phyloP scores from a whole-genome alignment of 2,888 invertebrate species.

The Cantharis nigra region DNA sequence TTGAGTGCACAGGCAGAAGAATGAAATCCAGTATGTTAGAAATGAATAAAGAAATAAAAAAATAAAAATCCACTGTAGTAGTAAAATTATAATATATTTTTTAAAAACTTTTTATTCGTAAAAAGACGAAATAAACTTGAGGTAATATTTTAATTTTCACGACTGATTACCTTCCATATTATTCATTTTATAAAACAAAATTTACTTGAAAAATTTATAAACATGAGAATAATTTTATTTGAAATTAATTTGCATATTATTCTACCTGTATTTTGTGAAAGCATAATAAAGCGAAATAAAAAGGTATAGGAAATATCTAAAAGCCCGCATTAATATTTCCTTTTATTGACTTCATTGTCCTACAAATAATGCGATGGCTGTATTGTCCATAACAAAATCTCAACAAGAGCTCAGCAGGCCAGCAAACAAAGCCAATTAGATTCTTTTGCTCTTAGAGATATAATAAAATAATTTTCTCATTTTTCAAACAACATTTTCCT shows the following conservation, averaged over 20 bases:
- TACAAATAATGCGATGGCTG: background rate
- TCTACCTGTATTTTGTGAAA: background rate
- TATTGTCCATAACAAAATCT: background rate
- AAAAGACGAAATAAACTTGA: background rate
- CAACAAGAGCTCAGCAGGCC: background rate
- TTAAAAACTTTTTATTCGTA: background rate
- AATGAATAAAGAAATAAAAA: too few species aligned
- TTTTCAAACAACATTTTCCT: background rate
- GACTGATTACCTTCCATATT: background rate
- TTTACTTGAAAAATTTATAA: background rate
- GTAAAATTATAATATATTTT: too few species aligned
- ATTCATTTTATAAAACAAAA: background rate
- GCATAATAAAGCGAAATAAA: background rate
- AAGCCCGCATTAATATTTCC: background rate
- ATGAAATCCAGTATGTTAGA: too few species aligned
- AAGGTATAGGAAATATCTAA: background rate
- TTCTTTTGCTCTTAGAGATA: background rate
- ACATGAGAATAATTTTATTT: background rate
- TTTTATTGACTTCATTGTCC: conserved; percentile 3
- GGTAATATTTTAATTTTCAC: background rate
- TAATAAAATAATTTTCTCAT: background rate
- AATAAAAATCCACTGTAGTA: too few species aligned
- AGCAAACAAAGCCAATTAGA: conserved; percentile 3
- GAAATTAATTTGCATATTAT: background rate
- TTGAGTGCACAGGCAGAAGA: too few species aligned